These are phyloP conservation scores for Geopemphigus sp. DNA, from an alignment of 1,140 invertebrate genomes.

Conservation along the genomic window DNA sequence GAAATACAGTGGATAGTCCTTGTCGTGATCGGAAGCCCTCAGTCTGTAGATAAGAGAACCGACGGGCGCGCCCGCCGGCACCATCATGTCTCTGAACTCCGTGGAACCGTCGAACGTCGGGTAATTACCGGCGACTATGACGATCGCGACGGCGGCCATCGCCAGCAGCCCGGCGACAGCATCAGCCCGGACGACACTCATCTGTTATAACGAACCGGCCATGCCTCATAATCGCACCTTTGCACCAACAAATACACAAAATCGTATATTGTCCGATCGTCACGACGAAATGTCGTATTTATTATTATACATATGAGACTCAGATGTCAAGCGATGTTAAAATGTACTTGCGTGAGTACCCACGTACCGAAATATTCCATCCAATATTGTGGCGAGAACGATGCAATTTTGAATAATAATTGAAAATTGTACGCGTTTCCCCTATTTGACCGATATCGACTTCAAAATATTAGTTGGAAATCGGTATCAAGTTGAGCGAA, in stretches of 20 bases:
- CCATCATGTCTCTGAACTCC: slow-evolving; percentile 73
- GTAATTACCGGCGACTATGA: slow-evolving; percentile 52
- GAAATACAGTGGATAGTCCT: slow-evolving; percentile 80
- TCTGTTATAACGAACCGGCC: slow-evolving; percentile 7
- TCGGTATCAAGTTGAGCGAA: too few relatives aligned
- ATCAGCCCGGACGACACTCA: not conserved
- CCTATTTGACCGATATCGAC: too few relatives aligned
- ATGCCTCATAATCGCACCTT: slow-evolving; percentile 44
- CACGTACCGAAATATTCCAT: too few relatives aligned
- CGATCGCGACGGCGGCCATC: slow-evolving; percentile 31
- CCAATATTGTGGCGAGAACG: too few relatives aligned
- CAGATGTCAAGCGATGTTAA: too few relatives aligned
- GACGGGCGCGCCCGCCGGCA: slow-evolving; percentile 76
- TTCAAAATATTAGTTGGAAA: too few relatives aligned
- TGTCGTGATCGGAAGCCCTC: slow-evolving; percentile 80
- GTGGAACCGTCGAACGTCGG: slow-evolving; percentile 72
- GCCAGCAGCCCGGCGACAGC: slow-evolving; percentile 10
- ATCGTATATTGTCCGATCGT: too few relatives aligned
- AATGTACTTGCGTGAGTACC: too few relatives aligned
- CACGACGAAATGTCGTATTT: too few relatives aligned
- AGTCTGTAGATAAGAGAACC: slow-evolving; percentile 81
- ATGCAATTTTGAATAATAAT: too few relatives aligned
- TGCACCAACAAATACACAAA: not conserved
- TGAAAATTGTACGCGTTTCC: too few relatives aligned
- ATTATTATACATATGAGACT: too few relatives aligned